Base-by-base conservation (phyloP, 2,888 invertebrate species). In the Epistrophe eligans region DNA sequence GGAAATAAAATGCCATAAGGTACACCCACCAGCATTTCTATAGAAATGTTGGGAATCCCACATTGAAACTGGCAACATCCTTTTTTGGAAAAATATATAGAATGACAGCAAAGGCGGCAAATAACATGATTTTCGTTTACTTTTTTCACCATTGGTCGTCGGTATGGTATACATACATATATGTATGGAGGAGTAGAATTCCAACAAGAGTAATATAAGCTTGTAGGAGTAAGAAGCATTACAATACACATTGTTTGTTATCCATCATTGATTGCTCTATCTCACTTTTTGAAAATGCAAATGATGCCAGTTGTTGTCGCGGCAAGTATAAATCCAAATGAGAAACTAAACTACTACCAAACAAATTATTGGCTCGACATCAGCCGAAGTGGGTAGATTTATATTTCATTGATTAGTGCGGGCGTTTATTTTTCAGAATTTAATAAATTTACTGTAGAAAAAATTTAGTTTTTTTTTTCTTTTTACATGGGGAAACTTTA, bases 381-480 rank as follows among this genome's bases (percentile, higher is more conserved):
- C 77, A 82, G 60, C 45, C 71, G 50, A 77, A 82, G 85, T 85
- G 82, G 85, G 85, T 57, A 74, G 85, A 82, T 82, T 82, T 79
- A 77, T 85, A 71, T 32, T 77, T 64, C 55, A 85, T 82, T 82
- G 82, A 85, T 82, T 79, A 79, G 74, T 82, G 85, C 85, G 85
- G 82, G 85, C 82, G 85, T 85, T 66, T 28, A n/a, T n/a, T 66
- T 48, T 40, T 40, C 15, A 32, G 40, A 55, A 17, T 40, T 55
- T 28, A 55, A 55, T 24, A 28, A 40, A 43, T 40, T 70, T 55
- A 32, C 4, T 28, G 17, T 40, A 13, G 3, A 48, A 17, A 66
- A 66, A 32, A n/a, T 17, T 1, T 58, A 35, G 5, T 35, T 58
- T 58, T 58, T 9, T 35, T 35, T n/a, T 35, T 17, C 0, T 11